Conservation (phyloP, 2,888 invertebrate species). For the Pecten maximus region DNA sequence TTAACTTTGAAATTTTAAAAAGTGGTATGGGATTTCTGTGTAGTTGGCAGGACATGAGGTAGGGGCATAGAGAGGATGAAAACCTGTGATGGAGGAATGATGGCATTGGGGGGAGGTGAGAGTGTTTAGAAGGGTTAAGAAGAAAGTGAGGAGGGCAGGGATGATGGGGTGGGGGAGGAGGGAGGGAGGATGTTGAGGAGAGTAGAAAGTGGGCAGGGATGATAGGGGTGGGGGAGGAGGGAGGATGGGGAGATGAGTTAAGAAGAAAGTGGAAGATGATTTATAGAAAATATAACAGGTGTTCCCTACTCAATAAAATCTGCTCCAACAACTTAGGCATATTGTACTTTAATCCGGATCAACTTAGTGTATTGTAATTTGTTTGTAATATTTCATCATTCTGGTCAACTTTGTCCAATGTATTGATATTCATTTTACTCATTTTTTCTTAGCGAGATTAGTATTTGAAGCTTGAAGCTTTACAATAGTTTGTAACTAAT, state of each 20-base stretch:
- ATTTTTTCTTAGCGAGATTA: too few species aligned
- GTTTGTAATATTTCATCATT: not conserved
- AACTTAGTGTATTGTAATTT: too few species aligned
- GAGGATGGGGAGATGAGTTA: not conserved
- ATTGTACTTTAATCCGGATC: too few species aligned
- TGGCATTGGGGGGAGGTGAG: too few species aligned
- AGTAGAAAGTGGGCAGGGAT: not conserved
- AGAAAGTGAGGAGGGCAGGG: too few species aligned
- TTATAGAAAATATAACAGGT: not conserved
- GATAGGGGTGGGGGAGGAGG: not conserved
- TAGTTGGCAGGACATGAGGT: not conserved
- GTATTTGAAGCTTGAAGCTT: too few species aligned
- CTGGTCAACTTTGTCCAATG: not conserved
- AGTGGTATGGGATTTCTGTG: not conserved
- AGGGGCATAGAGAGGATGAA: not conserved
- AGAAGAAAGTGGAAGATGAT: not conserved
- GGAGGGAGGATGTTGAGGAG: not conserved
- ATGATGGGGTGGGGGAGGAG: not conserved
- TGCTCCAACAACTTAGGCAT: too few species aligned
- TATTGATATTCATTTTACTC: not conserved
- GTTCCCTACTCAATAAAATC: too few species aligned
- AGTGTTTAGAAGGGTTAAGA: too few species aligned
- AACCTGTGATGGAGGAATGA: too few species aligned
- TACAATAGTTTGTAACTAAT: too few species aligned
- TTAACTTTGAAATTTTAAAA: slow-evolving; percentile 8